These are phyloP conservation scores for Albula goreensis DNA, from an alignment of 2,113 vertebrate genomes.

Conservation along the genomic window DNA sequence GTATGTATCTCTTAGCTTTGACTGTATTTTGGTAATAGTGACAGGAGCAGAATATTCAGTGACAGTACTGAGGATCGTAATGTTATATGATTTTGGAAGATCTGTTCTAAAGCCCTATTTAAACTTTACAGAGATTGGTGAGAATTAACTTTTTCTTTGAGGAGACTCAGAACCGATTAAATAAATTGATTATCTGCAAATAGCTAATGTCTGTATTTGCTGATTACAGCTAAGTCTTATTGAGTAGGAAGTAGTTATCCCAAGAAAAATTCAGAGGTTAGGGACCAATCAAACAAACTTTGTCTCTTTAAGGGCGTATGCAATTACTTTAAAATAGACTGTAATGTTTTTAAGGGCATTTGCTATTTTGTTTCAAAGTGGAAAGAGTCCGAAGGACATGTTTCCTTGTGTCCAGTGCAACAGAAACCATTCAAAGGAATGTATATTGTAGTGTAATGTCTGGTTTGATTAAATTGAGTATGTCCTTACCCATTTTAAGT, in stretches of 20 bases:
- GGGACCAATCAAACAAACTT: background rate
- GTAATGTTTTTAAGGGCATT: too few relatives aligned
- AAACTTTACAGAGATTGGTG: background rate
- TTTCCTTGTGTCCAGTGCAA: too few relatives aligned
- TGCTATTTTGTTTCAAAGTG: too few relatives aligned
- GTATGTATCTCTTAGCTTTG: background rate
- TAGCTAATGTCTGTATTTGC: constrained; percentile 42
- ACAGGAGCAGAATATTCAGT: background rate
- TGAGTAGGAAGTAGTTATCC: constrained; percentile 51
- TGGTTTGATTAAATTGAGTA: too few relatives aligned
- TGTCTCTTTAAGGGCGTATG: too few relatives aligned
- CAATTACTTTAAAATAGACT: too few relatives aligned
- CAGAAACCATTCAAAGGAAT: too few relatives aligned
- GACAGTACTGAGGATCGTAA: background rate
- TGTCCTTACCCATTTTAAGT: too few relatives aligned
- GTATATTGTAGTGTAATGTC: too few relatives aligned
- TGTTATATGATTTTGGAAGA: background rate
- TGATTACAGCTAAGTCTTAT: constrained; percentile 53
- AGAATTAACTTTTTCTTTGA: background rate
- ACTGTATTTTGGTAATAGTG: background rate
- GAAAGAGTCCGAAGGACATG: too few relatives aligned
- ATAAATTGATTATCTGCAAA: constrained; percentile 48
- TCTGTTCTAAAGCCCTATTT: too few relatives aligned
- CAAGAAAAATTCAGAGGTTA: constrained; percentile 23
- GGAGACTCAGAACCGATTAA: constrained; percentile 17